Evolutionary conservation across 1,140 invertebrate species (phyloP).

Genomic region (Cylas formicarius): DNA sequence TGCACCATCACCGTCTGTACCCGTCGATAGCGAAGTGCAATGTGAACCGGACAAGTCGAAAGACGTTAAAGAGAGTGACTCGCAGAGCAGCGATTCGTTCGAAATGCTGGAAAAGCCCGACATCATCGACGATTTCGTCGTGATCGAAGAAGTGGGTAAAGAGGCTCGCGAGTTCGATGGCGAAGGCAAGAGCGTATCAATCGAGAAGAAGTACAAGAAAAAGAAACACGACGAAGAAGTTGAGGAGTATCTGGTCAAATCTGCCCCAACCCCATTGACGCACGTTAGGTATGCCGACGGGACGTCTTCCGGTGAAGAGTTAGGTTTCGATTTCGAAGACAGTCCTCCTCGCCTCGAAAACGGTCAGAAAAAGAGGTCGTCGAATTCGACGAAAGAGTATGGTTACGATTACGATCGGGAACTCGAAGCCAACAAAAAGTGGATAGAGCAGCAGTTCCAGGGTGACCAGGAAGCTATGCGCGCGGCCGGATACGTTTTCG

Average conservation of each 20-base stretch:
- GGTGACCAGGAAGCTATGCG: constrained; percentile 57
- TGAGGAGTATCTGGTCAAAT: constrained; percentile 63
- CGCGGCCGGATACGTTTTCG: constrained; percentile 60
- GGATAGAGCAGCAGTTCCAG: constrained; percentile 82
- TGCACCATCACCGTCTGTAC: constrained; percentile 48
- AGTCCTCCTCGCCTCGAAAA: constrained; percentile 52
- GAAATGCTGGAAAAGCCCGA: constrained; percentile 80
- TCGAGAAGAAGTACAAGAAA: constrained; percentile 46
- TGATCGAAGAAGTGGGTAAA: constrained; percentile 77
- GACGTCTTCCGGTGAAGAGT: constrained; percentile 50
- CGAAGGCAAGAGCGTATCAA: constrained; percentile 72
- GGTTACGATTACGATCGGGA: constrained; percentile 45
- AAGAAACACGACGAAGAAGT: constrained; percentile 64
- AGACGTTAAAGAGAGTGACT: constrained; percentile 56
- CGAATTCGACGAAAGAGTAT: constrained; percentile 45
- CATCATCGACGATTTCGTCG: constrained; percentile 78
- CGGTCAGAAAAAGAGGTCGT: constrained; percentile 38
- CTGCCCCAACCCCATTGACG: constrained; percentile 50
- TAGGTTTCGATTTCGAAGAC: constrained; percentile 70
- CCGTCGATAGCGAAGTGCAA: constrained; percentile 54
- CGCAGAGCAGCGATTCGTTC: constrained; percentile 82
- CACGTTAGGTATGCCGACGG: constrained; percentile 46
- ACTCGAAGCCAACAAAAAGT: constrained; percentile 72
- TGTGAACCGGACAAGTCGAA: constrained; percentile 52
- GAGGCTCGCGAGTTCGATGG: constrained; percentile 72